phyloP scores from a whole-genome alignment of 2,113 vertebrate genomes.

The Tragelaphus scriptus region DNA sequence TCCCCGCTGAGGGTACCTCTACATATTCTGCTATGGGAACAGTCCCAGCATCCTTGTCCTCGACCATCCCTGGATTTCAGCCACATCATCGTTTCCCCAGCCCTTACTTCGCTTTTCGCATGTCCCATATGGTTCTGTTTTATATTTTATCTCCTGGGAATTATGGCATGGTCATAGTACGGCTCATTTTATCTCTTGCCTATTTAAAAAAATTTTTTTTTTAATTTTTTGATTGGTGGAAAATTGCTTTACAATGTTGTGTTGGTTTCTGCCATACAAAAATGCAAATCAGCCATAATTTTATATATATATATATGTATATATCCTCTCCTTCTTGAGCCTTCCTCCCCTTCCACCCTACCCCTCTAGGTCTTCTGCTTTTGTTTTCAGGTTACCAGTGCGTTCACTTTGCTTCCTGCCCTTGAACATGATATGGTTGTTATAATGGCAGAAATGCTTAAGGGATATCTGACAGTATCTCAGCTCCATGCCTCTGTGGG shows the following conservation, averaged over 20 bases:
- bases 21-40: accelerated
- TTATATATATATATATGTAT: not conserved
- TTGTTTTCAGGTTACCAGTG: not conserved
- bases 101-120: not conserved
- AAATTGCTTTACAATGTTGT: not conserved
- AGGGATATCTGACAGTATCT: not conserved
- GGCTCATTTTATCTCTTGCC: not conserved
- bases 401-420: not conserved
- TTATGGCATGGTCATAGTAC: not conserved
- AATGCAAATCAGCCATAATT: not conserved
- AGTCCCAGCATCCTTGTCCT: not conserved
- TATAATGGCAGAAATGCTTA: not conserved
- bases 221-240: not conserved
- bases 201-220: not conserved
- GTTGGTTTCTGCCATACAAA: not conserved
- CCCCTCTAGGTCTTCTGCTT: not conserved
- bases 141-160: not conserved
- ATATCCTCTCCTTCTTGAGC: not conserved
- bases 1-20: not conserved
- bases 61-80: not conserved
- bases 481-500: not conserved
- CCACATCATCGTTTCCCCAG: not conserved
- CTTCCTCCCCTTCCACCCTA: not conserved
- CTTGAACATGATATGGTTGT: not conserved
- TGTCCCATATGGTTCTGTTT: not conserved